Evolutionary conservation across 2,113 vertebrate genomes (phyloP).

Genomic region (Epinephelus fuscoguttatus): DNA sequence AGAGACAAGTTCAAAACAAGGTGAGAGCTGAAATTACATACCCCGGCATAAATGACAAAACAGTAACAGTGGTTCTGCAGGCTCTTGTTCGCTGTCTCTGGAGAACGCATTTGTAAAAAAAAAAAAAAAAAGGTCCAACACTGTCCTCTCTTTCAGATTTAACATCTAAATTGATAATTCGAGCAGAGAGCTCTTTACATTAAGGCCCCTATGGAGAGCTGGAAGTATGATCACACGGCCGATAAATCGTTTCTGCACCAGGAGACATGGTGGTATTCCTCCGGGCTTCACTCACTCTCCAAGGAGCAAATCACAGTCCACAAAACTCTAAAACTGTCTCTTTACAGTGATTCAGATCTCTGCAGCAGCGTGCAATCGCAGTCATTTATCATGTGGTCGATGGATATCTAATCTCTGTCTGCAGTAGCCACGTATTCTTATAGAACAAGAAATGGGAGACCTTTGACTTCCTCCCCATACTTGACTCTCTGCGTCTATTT

Average conservation of each 20-base stretch:
- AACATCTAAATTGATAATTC: conserved; percentile 28
- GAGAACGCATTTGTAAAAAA: not conserved
- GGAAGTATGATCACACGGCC: conserved; percentile 1
- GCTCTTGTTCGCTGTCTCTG: not conserved
- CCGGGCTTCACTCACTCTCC: conserved; percentile 23
- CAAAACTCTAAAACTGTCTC: conserved; percentile 36
- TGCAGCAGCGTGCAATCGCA: not conserved
- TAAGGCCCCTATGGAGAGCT: not conserved
- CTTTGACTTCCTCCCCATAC: conserved; percentile 20
- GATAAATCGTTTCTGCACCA: conserved; percentile 10
- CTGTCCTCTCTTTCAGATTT: not conserved
- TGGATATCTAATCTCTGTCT: conserved; percentile 15
- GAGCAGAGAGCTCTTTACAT: not conserved
- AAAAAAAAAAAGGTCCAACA: not conserved
- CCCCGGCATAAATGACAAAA: not conserved
- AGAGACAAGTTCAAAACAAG: not conserved
- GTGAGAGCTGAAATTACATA: not conserved
- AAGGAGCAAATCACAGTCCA: conserved; percentile 24
- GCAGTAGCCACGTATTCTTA: not conserved
- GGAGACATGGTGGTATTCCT: conserved; percentile 25
- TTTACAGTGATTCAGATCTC: conserved; percentile 22
- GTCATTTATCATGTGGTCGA: conserved; percentile 28
- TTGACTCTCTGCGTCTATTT: not conserved
- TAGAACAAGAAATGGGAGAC: not conserved
- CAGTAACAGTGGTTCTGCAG: not conserved